These are phyloP conservation scores for Ophthalmolycus amberensis DNA, from an alignment of 2,113 vertebrate genomes.

Conservation along the genomic window DNA sequence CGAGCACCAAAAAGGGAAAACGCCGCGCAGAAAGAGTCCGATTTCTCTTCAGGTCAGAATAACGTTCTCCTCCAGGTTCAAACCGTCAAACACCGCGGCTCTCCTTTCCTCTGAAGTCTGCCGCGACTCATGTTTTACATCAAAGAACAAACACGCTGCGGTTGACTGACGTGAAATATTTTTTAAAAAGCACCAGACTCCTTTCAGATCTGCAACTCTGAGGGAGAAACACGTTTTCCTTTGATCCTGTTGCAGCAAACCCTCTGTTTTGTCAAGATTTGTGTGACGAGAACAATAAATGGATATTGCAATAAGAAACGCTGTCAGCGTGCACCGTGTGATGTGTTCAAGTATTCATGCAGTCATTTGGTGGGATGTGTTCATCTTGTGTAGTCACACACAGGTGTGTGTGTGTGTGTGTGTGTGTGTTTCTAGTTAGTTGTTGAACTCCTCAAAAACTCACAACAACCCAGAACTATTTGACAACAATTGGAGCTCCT, in stretches of 20 bases:
- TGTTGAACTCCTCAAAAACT: conserved; percentile 1
- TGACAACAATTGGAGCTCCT: not conserved
- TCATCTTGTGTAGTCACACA: too few species aligned
- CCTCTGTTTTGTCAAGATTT: conserved; percentile 80
- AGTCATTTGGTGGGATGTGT: not conserved
- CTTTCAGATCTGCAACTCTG: conserved; percentile 60
- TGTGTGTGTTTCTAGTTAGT: not conserved
- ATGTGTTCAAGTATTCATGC: conserved; percentile 27
- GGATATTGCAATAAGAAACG: conserved; percentile 76
- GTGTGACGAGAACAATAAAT: conserved; percentile 83
- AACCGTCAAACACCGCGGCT: not conserved
- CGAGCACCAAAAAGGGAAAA: conserved; percentile 18
- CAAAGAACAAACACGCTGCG: conserved; percentile 42
- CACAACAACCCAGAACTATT: not conserved
- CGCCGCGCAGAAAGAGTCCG: not conserved
- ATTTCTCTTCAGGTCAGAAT: conserved; percentile 14
- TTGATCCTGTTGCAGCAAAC: conserved; percentile 69
- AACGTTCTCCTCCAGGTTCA: conserved; percentile 19
- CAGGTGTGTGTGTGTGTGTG: too few species aligned
- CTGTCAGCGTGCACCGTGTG: conserved; percentile 11
- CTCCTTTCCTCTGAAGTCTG: conserved; percentile 48
- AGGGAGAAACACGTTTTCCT: conserved; percentile 59
- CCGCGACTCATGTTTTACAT: conserved; percentile 27
- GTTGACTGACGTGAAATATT: conserved; percentile 52
- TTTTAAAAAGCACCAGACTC: conserved; percentile 42